Percentiles rank a stretch among this genome's conserved stretches.
These are phyloP conservation scores for Paelopatides confundens DNA, from an alignment of 53 echinoderm and acorn worm species.

Conservation along the genomic window DNA sequence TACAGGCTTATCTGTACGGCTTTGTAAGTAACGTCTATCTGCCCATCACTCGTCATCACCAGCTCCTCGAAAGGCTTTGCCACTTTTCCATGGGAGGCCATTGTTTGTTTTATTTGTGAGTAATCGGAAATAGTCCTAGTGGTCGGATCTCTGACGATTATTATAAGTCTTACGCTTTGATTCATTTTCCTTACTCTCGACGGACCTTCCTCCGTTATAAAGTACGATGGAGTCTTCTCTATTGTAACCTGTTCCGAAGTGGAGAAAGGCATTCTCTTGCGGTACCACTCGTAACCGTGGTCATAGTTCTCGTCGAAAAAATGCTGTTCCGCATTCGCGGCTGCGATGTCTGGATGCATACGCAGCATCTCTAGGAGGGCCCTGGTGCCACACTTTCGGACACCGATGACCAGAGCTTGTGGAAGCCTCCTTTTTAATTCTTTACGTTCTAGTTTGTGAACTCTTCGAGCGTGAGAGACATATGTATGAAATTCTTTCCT, in stretches of 20 bases:
- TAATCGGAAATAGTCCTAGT: slow-evolving; percentile 87
- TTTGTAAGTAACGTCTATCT: slow-evolving; percentile 76
- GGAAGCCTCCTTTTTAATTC: slow-evolving; percentile 70
- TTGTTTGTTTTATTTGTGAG: slow-evolving; percentile 73
- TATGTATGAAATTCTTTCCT: slow-evolving; percentile 22
- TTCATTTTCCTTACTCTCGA: slow-evolving; percentile 73
- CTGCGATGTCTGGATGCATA: slow-evolving; percentile 85
- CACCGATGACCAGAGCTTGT: slow-evolving; percentile 89
- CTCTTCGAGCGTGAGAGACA: slow-evolving; percentile 28
- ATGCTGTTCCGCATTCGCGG: slow-evolving; percentile 82
- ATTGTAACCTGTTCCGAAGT: slow-evolving; percentile 84
- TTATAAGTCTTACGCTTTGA: slow-evolving; percentile 68
- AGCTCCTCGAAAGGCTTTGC: slow-evolving; percentile 63
- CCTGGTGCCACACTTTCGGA: slow-evolving; percentile 94
- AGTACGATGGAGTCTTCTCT: slow-evolving; percentile 92
- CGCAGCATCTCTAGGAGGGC: slow-evolving; percentile 91
- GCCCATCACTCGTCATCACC: slow-evolving; percentile 46
- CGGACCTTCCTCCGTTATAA: slow-evolving; percentile 79
- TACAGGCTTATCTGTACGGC: slow-evolving; percentile 86
- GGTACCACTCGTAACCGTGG: slow-evolving; percentile 84
- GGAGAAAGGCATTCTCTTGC: slow-evolving; percentile 84
- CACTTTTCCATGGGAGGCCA: slow-evolving; percentile 28
- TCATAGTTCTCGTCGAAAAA: slow-evolving; percentile 90
- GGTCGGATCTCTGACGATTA: slow-evolving; percentile 90
- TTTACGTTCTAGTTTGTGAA: slow-evolving; percentile 27